phyloP scores from a whole-genome alignment of 1,140 invertebrate species.

The Drosophila guanche region DNA sequence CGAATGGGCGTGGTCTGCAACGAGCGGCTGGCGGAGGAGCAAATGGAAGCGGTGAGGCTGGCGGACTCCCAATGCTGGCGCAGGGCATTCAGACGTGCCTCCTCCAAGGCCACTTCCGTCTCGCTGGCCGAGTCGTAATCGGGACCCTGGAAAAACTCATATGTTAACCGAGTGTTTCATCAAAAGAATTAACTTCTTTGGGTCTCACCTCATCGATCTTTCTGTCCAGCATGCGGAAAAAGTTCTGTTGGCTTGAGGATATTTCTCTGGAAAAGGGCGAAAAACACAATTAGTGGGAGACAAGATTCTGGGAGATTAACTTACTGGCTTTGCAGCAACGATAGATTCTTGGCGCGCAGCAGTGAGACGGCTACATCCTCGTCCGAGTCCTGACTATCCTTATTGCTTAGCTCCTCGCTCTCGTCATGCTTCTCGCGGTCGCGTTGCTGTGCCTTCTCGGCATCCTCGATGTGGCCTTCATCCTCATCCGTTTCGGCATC shows the following conservation, averaged over 20 bases:
- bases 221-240: conserved; percentile 95
- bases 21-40: conserved; percentile 82
- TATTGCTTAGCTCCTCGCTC: conserved; percentile 81
- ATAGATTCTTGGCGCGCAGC: conserved; percentile 82
- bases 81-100: conserved; percentile 85
- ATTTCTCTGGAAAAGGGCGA: conserved; percentile 89
- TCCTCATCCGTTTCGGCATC: conserved; percentile 83
- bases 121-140: conserved; percentile 89
- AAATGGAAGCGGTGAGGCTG: conserved; percentile 84
- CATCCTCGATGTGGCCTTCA: conserved; percentile 81
- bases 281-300: conserved; percentile 2
- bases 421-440: conserved; percentile 79
- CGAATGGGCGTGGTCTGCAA: conserved; percentile 82
- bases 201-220: conserved; percentile 92
- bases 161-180: too few species aligned
- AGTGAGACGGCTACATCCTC: conserved; percentile 82
- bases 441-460: conserved; percentile 76
- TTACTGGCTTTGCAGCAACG: conserved; percentile 83
- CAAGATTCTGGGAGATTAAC: too few species aligned
- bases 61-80: conserved; percentile 87
- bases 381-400: conserved; percentile 78
- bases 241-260: conserved; percentile 93
- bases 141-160: conserved; percentile 85
- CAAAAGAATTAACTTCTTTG: too few species aligned
- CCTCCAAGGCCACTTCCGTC: conserved; percentile 86